Evolutionary conservation across 2,888 invertebrate genomes (phyloP).

Genomic region (Hypolimnas misippus): DNA sequence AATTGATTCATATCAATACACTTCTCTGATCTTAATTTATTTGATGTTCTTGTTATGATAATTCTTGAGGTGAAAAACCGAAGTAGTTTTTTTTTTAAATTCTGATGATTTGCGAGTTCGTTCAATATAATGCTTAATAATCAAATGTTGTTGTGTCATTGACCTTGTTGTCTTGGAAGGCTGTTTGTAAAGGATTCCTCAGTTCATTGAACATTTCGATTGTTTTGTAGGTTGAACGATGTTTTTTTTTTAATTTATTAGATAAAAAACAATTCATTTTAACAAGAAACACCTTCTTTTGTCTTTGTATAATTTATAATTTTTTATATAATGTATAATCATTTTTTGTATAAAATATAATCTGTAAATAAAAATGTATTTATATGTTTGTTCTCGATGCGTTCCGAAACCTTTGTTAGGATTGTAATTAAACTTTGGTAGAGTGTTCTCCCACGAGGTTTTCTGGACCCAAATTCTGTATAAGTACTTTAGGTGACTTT

Average conservation of each 20-base stretch:
- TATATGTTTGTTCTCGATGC: too few species aligned
- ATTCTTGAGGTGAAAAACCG: slow-evolving; percentile 33
- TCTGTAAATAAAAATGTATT: too few species aligned
- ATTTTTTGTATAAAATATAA: too few species aligned
- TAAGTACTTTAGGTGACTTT: too few species aligned
- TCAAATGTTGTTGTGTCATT: slow-evolving; percentile 23
- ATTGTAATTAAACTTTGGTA: too few species aligned
- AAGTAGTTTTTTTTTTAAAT: slow-evolving; percentile 18
- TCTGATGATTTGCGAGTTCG: slow-evolving; percentile 19
- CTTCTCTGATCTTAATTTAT: background rate
- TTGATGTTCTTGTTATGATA: background rate
- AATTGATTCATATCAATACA: background rate
- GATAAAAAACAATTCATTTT: background rate
- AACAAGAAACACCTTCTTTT: background rate
- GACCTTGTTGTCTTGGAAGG: slow-evolving; percentile 33
- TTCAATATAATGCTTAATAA: slow-evolving; percentile 4
- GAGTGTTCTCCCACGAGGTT: too few species aligned
- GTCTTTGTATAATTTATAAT: too few species aligned
- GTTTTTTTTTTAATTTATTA: background rate
- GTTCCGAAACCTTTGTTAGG: too few species aligned
- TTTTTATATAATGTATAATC: too few species aligned
- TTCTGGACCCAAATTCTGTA: too few species aligned
- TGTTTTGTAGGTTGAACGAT: background rate
- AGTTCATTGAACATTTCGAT: slow-evolving; percentile 29
- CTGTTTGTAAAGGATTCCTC: slow-evolving; percentile 23